A percentile compares a stretch with the other conserved stretches of the same genome.
Conservation (phyloP, 2,797 vertebrate genomes). For the Kryptolebias ocellatus region DNA sequence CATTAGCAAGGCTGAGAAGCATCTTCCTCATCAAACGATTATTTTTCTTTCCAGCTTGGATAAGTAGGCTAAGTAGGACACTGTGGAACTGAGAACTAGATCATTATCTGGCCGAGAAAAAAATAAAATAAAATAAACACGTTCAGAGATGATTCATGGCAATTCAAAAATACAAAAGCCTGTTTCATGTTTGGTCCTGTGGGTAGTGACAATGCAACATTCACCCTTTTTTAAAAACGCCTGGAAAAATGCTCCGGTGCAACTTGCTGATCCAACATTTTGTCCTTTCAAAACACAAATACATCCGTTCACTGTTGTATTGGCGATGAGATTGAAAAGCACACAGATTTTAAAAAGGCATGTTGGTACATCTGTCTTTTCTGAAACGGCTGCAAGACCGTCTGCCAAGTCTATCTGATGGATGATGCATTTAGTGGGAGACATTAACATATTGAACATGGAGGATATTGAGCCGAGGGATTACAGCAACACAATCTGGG, state of each 20-base stretch:
- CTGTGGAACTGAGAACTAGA: constrained; percentile 64
- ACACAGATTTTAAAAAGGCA: constrained; percentile 38
- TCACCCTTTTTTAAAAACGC: constrained; percentile 53
- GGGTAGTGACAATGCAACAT: constrained; percentile 58
- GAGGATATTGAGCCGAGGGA: constrained; percentile 72
- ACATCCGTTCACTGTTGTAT: constrained; percentile 34
- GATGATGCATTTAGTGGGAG: constrained; percentile 67
- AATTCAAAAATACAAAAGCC: constrained; percentile 60
- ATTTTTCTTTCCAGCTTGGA: constrained; percentile 53
- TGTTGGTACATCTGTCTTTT: constrained; percentile 75
- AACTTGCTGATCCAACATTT: constrained; percentile 21
- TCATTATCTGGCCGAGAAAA: constrained; percentile 64
- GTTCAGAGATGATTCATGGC: constrained; percentile 50
- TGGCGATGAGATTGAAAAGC: constrained; percentile 46
- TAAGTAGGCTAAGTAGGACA: constrained; percentile 75
- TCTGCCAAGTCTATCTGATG: constrained; percentile 65
- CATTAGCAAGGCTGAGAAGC: constrained; percentile 57
- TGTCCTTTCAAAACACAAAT: constrained; percentile 27
- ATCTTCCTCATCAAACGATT: constrained; percentile 62
- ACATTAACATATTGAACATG: constrained; percentile 78
- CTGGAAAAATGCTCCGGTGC: constrained; percentile 30
- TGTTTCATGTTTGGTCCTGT: constrained; percentile 65
- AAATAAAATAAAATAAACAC: not conserved
- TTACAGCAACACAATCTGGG: constrained; percentile 69
- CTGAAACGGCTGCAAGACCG: constrained; percentile 59